A percentile compares a stretch with the other conserved stretches of the same genome.
Evolutionary conservation across 2,113 vertebrate genomes (phyloP).

Genomic region (Pandion haliaetus): DNA sequence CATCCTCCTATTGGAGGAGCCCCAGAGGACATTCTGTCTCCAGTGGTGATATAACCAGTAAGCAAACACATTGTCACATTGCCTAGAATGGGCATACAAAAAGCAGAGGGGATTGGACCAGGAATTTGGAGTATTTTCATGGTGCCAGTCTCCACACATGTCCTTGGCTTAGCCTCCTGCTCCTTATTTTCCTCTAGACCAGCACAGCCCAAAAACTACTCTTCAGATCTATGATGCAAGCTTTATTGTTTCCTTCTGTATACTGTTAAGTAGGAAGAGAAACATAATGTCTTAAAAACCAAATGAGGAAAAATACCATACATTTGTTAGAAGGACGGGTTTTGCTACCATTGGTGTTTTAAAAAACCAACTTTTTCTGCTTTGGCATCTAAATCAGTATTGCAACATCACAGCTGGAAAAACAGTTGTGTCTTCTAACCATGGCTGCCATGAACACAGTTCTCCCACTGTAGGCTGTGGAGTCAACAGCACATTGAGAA

Average conservation of each 20-base stretch:
- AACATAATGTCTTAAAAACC: neutral
- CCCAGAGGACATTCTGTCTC: slow-evolving; percentile 44
- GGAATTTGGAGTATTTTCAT: slow-evolving; percentile 21
- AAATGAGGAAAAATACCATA: slow-evolving; percentile 36
- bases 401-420: slow-evolving; percentile 25
- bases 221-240: slow-evolving; percentile 29
- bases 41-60: slow-evolving; percentile 33
- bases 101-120: neutral
- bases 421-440: neutral
- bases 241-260: slow-evolving; percentile 58
- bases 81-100: neutral
- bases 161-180: neutral
- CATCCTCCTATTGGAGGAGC: slow-evolving; percentile 45
- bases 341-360: slow-evolving; percentile 49
- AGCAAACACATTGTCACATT: slow-evolving; percentile 49
- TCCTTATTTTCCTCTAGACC: slow-evolving; percentile 13
- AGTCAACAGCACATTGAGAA: neutral
- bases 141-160: slow-evolving; percentile 33
- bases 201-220: neutral
- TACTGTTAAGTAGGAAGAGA: slow-evolving; percentile 41
- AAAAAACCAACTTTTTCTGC: slow-evolving; percentile 6
- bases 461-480: neutral
- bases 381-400: neutral
- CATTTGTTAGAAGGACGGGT: slow-evolving; percentile 42
- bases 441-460: neutral